Evolutionary conservation across 1,140 invertebrate genomes (phyloP).

Genomic region (Brachionus sp.): DNA sequence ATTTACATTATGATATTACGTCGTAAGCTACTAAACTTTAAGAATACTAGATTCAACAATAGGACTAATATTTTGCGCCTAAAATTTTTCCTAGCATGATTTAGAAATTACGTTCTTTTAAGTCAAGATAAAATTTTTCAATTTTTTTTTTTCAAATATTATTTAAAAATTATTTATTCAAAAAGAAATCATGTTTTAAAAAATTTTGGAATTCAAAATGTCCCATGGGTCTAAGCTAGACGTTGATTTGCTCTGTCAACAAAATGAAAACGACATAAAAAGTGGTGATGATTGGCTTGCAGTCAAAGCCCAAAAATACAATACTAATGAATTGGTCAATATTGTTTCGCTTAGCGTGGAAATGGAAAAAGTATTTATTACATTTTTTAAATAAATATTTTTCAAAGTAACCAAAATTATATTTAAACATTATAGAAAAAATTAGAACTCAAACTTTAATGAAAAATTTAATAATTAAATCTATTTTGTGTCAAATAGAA

Average conservation of each 20-base stretch:
- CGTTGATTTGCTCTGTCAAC: neutral
- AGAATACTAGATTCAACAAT: neutral
- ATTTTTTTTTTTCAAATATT: neutral
- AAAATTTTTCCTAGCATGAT: neutral
- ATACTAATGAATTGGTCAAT: conserved; percentile 13
- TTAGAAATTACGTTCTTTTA: neutral
- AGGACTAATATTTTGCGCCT: neutral
- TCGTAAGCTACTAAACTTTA: neutral
- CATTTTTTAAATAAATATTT: neutral
- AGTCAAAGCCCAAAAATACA: conserved; percentile 19
- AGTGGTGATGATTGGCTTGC: conserved; percentile 26
- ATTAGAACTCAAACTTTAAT: too few relatives aligned
- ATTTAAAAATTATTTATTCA: neutral
- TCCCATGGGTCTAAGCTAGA: neutral
- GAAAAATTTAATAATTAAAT: too few relatives aligned
- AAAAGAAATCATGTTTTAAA: neutral
- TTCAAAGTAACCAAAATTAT: neutral
- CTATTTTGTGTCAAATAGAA: too few relatives aligned
- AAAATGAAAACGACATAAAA: neutral
- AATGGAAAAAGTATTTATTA: conserved; percentile 20
- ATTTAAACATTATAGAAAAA: too few relatives aligned
- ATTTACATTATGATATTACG: conserved; percentile 20
- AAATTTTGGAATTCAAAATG: neutral
- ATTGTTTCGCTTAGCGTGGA: conserved; percentile 40
- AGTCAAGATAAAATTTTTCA: neutral